Evolutionary conservation across 2,888 invertebrate genomes (phyloP).

Genomic region (Macrophya annulata): DNA sequence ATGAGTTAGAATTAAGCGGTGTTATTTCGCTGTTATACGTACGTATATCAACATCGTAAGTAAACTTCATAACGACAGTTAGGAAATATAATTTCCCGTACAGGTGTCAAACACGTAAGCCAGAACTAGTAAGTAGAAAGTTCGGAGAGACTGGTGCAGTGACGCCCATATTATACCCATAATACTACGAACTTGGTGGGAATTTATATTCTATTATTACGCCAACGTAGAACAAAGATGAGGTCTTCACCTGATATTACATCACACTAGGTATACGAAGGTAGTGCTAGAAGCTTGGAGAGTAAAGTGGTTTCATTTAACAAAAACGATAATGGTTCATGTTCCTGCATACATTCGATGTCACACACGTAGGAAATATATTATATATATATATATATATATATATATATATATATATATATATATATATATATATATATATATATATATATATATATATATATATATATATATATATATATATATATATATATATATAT

Average conservation of each 20-base stretch:
- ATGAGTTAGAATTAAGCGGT: not conserved
- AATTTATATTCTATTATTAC: conserved; percentile 72
- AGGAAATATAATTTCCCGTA: conserved; percentile 76
- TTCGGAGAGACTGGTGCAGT: not conserved
- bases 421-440: too few relatives aligned
- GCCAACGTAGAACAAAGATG: conserved; percentile 54
- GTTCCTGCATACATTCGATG: not conserved
- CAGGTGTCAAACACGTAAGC: conserved; percentile 75
- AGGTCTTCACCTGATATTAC: not conserved
- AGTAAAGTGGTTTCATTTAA: conserved; percentile 24
- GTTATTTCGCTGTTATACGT: conserved; percentile 5
- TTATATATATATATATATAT: too few relatives aligned
- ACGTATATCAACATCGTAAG: conserved; percentile 51
- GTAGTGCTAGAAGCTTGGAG: not conserved
- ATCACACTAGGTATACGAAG: not conserved
- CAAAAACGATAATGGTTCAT: conserved; percentile 36
- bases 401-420: too few relatives aligned
- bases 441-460: too few relatives aligned
- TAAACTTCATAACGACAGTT: conserved; percentile 76
- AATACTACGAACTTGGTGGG: conserved; percentile 60
- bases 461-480: too few relatives aligned
- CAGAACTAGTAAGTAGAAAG: conserved; percentile 65
- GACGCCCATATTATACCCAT: conserved; percentile 8
- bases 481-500: too few relatives aligned
- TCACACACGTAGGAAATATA: not conserved